Percentiles rank a stretch among this genome's conserved stretches.
These are phyloP conservation scores for Aulostomus chinensis DNA, from an alignment of 2,797 vertebrate genomes.

Conservation along the genomic window DNA sequence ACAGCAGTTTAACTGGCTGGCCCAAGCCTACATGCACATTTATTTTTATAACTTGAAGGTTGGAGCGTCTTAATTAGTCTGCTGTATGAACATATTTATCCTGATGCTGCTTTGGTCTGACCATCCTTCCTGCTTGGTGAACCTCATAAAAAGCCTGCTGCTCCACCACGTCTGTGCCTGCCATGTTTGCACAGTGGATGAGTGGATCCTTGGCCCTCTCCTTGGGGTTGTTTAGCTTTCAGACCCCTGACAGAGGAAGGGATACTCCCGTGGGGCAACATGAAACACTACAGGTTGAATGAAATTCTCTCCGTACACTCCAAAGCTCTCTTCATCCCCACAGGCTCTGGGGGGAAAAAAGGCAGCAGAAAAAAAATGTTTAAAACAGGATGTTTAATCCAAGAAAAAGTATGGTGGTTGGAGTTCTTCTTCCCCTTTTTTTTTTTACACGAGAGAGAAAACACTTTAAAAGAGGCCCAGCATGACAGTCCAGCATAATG, in stretches of 20 bases:
- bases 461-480: slow-evolving; percentile 61
- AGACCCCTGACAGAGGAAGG: slow-evolving; percentile 64
- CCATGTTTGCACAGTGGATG: slow-evolving; percentile 69
- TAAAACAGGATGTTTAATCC: slow-evolving; percentile 71
- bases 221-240: slow-evolving; percentile 66
- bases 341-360: slow-evolving; percentile 52
- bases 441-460: slow-evolving; percentile 66
- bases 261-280: slow-evolving; percentile 51
- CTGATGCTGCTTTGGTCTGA: not conserved
- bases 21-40: too few species aligned
- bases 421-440: slow-evolving; percentile 29
- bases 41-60: too few species aligned
- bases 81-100: not conserved
- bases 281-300: slow-evolving; percentile 70
- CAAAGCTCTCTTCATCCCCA: slow-evolving; percentile 67
- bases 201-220: slow-evolving; percentile 59
- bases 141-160: slow-evolving; percentile 53
- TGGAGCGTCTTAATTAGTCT: not conserved
- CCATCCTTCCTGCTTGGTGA: slow-evolving; percentile 33
- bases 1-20: slow-evolving; percentile 6
- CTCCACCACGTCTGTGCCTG: slow-evolving; percentile 53
- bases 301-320: slow-evolving; percentile 70
- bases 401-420: slow-evolving; percentile 37
- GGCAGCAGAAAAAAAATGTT: slow-evolving; percentile 49
- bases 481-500: slow-evolving; percentile 68